These are phyloP conservation scores for Lordiphosa clarofinis DNA, from an alignment of 1,140 invertebrate genomes.

Conservation along the genomic window DNA sequence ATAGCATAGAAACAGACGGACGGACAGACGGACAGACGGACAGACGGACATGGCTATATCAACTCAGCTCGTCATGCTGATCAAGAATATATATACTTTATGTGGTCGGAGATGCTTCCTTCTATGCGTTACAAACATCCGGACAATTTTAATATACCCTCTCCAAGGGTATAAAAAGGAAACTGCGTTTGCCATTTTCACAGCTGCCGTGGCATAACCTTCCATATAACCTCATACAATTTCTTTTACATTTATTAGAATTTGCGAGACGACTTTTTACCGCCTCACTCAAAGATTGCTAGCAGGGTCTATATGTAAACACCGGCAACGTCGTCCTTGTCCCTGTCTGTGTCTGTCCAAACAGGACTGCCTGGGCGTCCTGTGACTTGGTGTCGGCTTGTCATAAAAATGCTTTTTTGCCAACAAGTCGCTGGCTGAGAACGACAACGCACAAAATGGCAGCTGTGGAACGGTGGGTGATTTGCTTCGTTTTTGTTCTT, in stretches of 20 bases:
- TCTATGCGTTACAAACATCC: too few species aligned
- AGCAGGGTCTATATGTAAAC: constrained; percentile 36
- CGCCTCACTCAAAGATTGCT: constrained; percentile 31
- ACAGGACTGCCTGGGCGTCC: constrained; percentile 24
- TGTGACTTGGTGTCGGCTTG: constrained; percentile 60
- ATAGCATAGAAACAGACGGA: too few species aligned
- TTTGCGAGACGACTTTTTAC: constrained; percentile 52
- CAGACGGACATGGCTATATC: too few species aligned
- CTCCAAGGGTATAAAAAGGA: too few species aligned
- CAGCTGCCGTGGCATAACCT: constrained; percentile 67
- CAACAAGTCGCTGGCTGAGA: constrained; percentile 44
- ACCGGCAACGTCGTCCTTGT: constrained; percentile 14
- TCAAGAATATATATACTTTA: too few species aligned
- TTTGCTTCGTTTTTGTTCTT: too few species aligned
- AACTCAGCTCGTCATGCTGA: too few species aligned
- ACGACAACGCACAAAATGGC: constrained; percentile 16
- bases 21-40: too few species aligned
- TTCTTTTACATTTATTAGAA: constrained; percentile 77
- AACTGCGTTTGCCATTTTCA: constrained; percentile 71
- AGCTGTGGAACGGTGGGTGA: too few species aligned
- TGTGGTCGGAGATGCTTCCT: too few species aligned
- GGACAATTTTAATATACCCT: too few species aligned
- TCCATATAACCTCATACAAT: constrained; percentile 68
- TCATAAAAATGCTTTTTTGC: constrained; percentile 63
- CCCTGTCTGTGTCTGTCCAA: constrained; percentile 18